Base-by-base conservation (phyloP, 2,797 vertebrate genomes). In the Siniperca undulata region DNA sequence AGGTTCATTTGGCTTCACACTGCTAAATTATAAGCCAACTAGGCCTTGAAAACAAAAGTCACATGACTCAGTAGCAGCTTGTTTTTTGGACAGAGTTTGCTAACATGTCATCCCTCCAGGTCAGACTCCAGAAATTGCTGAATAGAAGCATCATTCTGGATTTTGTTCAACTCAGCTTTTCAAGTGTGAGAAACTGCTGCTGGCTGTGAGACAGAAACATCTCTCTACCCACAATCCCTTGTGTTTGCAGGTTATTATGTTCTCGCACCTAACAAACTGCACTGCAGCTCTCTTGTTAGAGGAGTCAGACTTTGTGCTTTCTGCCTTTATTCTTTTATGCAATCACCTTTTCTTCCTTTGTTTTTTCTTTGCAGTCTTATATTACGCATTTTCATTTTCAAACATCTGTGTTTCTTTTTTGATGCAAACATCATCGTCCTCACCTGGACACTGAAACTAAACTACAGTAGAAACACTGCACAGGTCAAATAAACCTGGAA, bases 201-300 rank as follows among this genome's bases (percentile, higher is more conserved):
- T 72, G 77, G 46, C 70, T 68, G 62, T 0, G 22, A 66, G 65
- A 70, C 22, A 13, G 27, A n/a, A 83, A 74, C 46, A 42, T 24
- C 60, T 71, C 34, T 75, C 36, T 77, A 74, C 84, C 84, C 73
- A 77, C 3, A 86, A 77, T 83, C 66, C 85, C 67, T 19, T 22
- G 60, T 67, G 85, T 62, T 69, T 68, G 61, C 66, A 52, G 74
- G 40, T 71, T 46, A 65, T 84, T 75, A 38, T 84, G 64, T 65
- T 73, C 44, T 73, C 48, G 24, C 85, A 78, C 30, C 77, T 53
- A 5, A 60, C 71, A 61, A 67, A 67, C 40, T 38, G 60, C 50
- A 46, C 52, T 16, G 50, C 36, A 3, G 56, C 53, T 58, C 40
- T 50, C 7, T 0, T 60, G 62, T 80, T 42, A 38, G 64, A 58